These are phyloP conservation scores for Pantala flavescens DNA, from an alignment of 1,140 invertebrate genomes.

Conservation along the genomic window DNA sequence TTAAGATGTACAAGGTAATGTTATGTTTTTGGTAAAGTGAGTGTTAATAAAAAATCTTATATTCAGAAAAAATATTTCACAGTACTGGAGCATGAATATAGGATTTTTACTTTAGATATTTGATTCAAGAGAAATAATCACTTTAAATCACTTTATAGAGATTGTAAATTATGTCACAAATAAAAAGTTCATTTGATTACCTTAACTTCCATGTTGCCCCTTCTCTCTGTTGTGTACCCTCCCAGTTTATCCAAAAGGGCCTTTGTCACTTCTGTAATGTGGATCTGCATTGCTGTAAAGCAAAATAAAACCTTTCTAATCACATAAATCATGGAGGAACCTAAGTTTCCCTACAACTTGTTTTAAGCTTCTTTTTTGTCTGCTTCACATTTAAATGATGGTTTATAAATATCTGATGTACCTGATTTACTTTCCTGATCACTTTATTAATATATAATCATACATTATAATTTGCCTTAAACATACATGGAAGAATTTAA, in stretches of 20 bases:
- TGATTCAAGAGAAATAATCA: not conserved
- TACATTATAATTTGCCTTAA: too few species aligned
- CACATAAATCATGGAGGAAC: too few species aligned
- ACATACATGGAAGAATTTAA: too few species aligned
- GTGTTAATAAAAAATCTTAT: not conserved
- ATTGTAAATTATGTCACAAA: not conserved
- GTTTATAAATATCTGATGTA: too few species aligned
- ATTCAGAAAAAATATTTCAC: not conserved
- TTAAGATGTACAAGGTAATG: too few species aligned
- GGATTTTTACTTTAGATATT: too few species aligned
- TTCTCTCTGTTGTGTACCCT: conserved; percentile 44
- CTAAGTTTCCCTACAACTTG: too few species aligned
- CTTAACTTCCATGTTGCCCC: conserved; percentile 44
- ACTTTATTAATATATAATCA: too few species aligned
- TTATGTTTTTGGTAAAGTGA: not conserved
- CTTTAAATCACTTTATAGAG: not conserved
- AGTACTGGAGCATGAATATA: not conserved
- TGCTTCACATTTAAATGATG: too few species aligned
- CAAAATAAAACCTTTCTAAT: not conserved
- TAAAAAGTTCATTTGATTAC: conserved; percentile 26
- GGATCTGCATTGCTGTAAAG: conserved; percentile 49
- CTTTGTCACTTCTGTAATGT: conserved; percentile 52
- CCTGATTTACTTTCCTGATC: too few species aligned
- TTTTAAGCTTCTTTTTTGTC: too few species aligned
- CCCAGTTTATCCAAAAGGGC: conserved; percentile 46